These are phyloP conservation scores for Sebastiscus albofasciatus DNA, from an alignment of 2,797 vertebrate species.

Conservation along the genomic window DNA sequence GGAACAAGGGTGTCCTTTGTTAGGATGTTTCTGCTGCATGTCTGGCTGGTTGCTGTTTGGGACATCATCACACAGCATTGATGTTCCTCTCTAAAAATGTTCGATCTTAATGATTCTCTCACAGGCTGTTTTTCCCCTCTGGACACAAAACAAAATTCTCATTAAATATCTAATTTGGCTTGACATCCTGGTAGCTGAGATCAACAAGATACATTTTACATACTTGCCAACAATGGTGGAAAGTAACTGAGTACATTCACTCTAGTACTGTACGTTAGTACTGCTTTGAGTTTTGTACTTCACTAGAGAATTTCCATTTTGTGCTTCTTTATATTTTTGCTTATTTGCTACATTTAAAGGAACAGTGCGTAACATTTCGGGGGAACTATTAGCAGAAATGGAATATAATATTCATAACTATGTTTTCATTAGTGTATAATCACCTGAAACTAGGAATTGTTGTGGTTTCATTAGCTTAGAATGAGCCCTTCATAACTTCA, in stretches of 20 bases:
- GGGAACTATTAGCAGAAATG: too few relatives aligned
- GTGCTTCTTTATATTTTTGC: background rate
- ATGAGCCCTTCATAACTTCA: too few relatives aligned
- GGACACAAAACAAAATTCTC: constrained; percentile 32
- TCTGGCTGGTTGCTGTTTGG: constrained; percentile 63
- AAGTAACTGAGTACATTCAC: background rate
- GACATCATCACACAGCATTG: constrained; percentile 55
- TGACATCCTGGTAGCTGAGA: constrained; percentile 9
- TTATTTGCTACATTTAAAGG: background rate
- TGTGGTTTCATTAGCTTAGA: too few relatives aligned
- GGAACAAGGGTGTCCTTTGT: constrained; percentile 78
- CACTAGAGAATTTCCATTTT: background rate
- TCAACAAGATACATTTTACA: constrained; percentile 22
- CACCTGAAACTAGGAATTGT: too few relatives aligned
- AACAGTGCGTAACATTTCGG: too few relatives aligned
- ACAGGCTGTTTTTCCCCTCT: constrained; percentile 13
- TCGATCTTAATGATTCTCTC: constrained; percentile 33
- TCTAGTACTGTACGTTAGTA: background rate
- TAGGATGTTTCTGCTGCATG: constrained; percentile 43
- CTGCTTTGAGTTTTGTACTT: background rate
- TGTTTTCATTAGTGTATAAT: too few relatives aligned
- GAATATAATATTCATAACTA: too few relatives aligned
- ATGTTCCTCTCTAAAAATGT: constrained; percentile 57
- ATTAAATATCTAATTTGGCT: constrained; percentile 25
- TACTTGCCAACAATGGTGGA: background rate